phyloP scores from a whole-genome alignment of 2,113 vertebrate genomes.

The Chloropsis cyanopogon region DNA sequence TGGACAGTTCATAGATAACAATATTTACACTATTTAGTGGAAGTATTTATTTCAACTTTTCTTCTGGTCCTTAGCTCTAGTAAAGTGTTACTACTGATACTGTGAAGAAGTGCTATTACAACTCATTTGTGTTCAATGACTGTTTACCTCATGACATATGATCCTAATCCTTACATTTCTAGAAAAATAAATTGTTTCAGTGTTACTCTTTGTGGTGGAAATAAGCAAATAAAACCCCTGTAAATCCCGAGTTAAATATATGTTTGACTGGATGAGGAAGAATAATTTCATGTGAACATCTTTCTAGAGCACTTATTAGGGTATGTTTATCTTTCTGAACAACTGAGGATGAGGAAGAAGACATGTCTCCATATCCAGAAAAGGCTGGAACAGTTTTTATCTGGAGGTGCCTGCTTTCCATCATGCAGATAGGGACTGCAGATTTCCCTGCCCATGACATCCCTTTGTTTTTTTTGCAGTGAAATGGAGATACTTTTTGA shows the following conservation, averaged over 20 bases:
- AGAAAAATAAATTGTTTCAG: constrained; percentile 6
- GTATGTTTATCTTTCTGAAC: neutral
- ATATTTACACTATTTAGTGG: constrained; percentile 8
- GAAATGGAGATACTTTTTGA: neutral
- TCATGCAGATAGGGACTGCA: neutral
- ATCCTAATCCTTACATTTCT: neutral
- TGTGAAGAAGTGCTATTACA: neutral
- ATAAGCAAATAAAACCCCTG: neutral
- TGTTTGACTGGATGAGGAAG: neutral
- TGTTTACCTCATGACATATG: neutral
- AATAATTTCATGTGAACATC: neutral
- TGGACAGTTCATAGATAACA: constrained; percentile 22
- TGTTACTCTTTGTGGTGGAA: neutral
- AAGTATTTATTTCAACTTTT: constrained; percentile 33
- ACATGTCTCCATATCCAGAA: neutral
- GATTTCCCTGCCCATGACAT: neutral
- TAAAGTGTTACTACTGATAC: constrained; percentile 33
- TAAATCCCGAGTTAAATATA: neutral
- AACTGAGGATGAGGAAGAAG: neutral
- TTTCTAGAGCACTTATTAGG: neutral
- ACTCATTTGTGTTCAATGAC: neutral
- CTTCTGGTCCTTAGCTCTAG: neutral
- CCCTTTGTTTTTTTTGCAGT: neutral
- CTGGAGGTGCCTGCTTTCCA: neutral
- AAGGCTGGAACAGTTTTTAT: neutral